phyloP scores from a whole-genome alignment of 1,140 invertebrate genomes.

The Eriosoma lanigerum region DNA sequence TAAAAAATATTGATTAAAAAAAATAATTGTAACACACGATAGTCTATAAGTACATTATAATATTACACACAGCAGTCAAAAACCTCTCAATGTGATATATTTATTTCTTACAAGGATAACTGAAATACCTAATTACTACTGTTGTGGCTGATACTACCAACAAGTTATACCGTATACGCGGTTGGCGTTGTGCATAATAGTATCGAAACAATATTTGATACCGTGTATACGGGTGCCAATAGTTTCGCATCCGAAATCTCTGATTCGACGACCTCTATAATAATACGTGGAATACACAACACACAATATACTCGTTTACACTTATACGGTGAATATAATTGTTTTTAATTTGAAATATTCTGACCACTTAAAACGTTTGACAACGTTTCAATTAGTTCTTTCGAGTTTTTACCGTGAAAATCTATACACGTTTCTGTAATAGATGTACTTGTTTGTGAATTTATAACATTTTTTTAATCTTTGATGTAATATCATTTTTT shows the following conservation, averaged over 20 bases:
- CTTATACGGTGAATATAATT: background rate
- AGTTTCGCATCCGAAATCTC: slow-evolving; percentile 29
- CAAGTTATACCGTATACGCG: background rate
- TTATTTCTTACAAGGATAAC: slow-evolving; percentile 2
- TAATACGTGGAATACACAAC: too few relatives aligned
- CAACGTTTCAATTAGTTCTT: background rate
- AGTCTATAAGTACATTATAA: background rate
- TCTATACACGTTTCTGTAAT: too few relatives aligned
- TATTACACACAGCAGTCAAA: slow-evolving; percentile 17
- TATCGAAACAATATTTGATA: background rate
- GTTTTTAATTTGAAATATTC: background rate
- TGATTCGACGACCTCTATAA: slow-evolving; percentile 25
- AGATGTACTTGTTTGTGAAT: too few relatives aligned
- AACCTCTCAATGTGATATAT: background rate
- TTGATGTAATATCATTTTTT: too few relatives aligned
- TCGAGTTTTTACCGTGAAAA: background rate
- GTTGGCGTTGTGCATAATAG: background rate
- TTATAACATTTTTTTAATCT: too few relatives aligned
- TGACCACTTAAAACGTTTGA: slow-evolving; percentile 6
- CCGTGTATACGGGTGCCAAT: background rate
- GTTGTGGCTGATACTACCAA: background rate
- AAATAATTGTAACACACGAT: too few relatives aligned
- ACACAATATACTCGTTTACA: too few relatives aligned
- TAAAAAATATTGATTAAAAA: background rate
- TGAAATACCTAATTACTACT: background rate